Evolutionary conservation across 2,888 invertebrate species (phyloP).

Genomic region (Lamellibrachia satsuma): DNA sequence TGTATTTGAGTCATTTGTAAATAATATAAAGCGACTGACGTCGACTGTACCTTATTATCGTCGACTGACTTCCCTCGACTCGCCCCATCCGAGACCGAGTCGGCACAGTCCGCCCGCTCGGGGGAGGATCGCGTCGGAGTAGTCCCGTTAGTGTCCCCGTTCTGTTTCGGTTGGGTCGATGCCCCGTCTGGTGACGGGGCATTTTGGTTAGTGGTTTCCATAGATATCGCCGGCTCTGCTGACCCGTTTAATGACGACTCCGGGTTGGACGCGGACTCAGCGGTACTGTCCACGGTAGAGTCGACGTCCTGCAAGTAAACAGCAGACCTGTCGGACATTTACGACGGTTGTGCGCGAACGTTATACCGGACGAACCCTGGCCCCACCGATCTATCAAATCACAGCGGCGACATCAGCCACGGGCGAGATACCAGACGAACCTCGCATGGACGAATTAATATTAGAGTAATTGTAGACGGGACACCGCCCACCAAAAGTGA

Average conservation of each 20-base stretch:
- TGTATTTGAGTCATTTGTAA: neutral
- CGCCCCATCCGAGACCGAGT: neutral
- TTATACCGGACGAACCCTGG: neutral
- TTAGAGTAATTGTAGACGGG: neutral
- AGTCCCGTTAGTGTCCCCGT: constrained; percentile 17
- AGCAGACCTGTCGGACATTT: neutral
- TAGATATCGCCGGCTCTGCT: neutral
- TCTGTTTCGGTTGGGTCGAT: neutral
- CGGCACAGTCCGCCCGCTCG: neutral
- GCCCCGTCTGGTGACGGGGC: neutral
- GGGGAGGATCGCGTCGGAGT: neutral
- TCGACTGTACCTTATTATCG: neutral
- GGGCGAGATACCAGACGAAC: neutral
- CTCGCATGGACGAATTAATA: neutral
- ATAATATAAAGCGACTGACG: neutral
- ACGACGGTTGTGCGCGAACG: neutral
- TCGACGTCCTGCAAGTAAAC: neutral
- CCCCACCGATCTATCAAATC: neutral
- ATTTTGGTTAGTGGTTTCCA: neutral
- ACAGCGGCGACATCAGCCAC: neutral
- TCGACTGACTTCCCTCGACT: neutral
- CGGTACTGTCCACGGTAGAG: neutral
- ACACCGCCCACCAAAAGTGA: neutral
- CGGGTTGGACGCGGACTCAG: neutral
- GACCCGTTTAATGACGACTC: neutral